Conservation (phyloP, 2,888 invertebrate genomes). For the Cephus runcator region DNA sequence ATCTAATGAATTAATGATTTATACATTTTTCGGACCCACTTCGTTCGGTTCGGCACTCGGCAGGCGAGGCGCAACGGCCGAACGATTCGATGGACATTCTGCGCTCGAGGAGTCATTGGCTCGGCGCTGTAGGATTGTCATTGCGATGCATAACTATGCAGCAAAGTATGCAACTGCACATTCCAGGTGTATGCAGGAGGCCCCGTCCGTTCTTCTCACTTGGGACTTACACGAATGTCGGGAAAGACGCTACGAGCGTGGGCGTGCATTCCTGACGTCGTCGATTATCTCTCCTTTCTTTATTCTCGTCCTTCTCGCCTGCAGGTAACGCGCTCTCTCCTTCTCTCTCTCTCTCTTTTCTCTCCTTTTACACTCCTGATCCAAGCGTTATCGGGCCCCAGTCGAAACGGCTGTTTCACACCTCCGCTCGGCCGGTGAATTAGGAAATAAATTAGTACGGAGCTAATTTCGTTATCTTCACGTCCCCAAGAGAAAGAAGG, state of each 20-base stretch:
- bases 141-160: slow-evolving; percentile 48
- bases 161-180: slow-evolving; percentile 53
- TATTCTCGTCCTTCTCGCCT: slow-evolving; percentile 23
- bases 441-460: slow-evolving; percentile 64
- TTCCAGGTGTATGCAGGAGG: slow-evolving; percentile 39
- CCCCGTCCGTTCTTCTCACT: not conserved
- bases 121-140: slow-evolving; percentile 31
- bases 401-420: slow-evolving; percentile 63
- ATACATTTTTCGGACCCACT: not conserved
- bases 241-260: slow-evolving; percentile 59
- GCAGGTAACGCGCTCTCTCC: slow-evolving; percentile 13
- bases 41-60: not conserved
- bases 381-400: slow-evolving; percentile 54
- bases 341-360: slow-evolving; percentile 8
- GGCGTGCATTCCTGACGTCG: slow-evolving; percentile 61
- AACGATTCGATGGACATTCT: not conserved
- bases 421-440: slow-evolving; percentile 62
- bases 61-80: not conserved
- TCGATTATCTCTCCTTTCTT: slow-evolving; percentile 48
- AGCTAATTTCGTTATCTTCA: slow-evolving; percentile 64
- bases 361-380: slow-evolving; percentile 33
- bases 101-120: slow-evolving; percentile 32
- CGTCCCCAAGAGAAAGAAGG: slow-evolving; percentile 20
- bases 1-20: not conserved
- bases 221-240: slow-evolving; percentile 49